Evolutionary conservation across 2,888 invertebrate species (phyloP).

Genomic region (Sturmia bella): DNA sequence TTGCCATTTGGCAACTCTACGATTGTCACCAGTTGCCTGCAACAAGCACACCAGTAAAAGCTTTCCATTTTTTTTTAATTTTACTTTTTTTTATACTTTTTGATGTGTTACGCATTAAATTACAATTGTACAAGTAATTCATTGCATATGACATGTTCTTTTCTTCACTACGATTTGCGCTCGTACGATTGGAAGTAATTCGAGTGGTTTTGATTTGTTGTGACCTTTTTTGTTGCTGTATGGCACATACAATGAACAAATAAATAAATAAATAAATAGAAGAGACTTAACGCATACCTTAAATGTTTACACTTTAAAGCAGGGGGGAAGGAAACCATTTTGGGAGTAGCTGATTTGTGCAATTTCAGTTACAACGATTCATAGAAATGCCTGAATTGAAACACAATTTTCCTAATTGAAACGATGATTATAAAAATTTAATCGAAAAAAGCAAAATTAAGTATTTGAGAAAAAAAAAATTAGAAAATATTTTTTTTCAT

Average conservation of each 20-base stretch:
- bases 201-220: slow-evolving; percentile 39
- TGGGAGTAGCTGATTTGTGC: not conserved
- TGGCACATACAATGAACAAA: not conserved
- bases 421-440: no score
- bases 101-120: slow-evolving; percentile 52
- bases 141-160: slow-evolving; percentile 28
- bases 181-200: slow-evolving; percentile 24
- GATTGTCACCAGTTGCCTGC: not conserved
- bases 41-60: no score
- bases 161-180: slow-evolving; percentile 15
- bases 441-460: no score
- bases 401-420: no score
- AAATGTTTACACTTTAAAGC: slow-evolving; percentile 26
- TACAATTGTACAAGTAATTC: slow-evolving; percentile 42
- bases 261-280: slow-evolving; percentile 33
- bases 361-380: no score
- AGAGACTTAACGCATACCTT: slow-evolving; percentile 67
- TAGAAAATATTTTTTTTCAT: no score
- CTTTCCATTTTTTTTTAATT: not conserved
- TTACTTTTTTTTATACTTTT: not conserved
- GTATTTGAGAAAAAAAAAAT: no score
- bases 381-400: no score
- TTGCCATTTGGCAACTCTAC: not conserved
- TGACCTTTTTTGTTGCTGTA: slow-evolving; percentile 40
- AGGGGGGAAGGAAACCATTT: slow-evolving; percentile 15